phyloP scores from a whole-genome alignment of 1,140 invertebrate genomes.

The Mamestra configurata region DNA sequence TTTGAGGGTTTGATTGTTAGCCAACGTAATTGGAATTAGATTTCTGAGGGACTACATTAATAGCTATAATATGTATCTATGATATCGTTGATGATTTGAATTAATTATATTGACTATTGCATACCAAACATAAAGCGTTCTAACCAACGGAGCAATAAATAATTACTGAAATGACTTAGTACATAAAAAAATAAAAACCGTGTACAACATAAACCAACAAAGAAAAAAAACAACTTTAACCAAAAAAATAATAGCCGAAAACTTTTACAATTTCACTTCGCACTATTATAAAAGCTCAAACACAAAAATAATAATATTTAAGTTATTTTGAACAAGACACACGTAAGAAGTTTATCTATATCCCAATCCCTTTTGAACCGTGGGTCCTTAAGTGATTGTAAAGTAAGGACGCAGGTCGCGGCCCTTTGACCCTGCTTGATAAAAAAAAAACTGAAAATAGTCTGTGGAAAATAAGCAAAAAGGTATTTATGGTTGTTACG shows the following conservation, averaged over 20 bases:
- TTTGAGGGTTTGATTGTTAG: too few relatives aligned
- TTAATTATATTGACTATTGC: too few relatives aligned
- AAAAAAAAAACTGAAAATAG: slow-evolving; percentile 42
- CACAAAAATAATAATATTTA: slow-evolving; percentile 24
- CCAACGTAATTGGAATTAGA: too few relatives aligned
- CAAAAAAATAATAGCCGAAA: neutral
- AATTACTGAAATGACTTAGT: too few relatives aligned
- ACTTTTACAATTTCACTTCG: neutral
- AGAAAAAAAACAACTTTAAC: neutral
- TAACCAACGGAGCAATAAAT: neutral
- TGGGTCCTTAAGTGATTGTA: slow-evolving; percentile 46
- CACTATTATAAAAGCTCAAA: neutral
- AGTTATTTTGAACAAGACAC: slow-evolving; percentile 38
- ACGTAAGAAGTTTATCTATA: slow-evolving; percentile 48
- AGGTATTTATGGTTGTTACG: neutral
- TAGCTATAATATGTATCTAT: too few relatives aligned
- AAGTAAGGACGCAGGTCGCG: slow-evolving; percentile 24
- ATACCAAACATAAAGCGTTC: too few relatives aligned
- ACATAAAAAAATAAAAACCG: too few relatives aligned
- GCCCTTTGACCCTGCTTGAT: slow-evolving; percentile 27
- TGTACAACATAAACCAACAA: neutral
- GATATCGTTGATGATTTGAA: too few relatives aligned
- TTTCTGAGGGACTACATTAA: too few relatives aligned
- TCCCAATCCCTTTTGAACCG: slow-evolving; percentile 46
- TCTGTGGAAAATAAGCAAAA: neutral